Percentiles rank a stretch among this genome's conserved stretches.
Evolutionary conservation across 1,140 invertebrate species (phyloP).

Genomic region (Drosophila murphyi): DNA sequence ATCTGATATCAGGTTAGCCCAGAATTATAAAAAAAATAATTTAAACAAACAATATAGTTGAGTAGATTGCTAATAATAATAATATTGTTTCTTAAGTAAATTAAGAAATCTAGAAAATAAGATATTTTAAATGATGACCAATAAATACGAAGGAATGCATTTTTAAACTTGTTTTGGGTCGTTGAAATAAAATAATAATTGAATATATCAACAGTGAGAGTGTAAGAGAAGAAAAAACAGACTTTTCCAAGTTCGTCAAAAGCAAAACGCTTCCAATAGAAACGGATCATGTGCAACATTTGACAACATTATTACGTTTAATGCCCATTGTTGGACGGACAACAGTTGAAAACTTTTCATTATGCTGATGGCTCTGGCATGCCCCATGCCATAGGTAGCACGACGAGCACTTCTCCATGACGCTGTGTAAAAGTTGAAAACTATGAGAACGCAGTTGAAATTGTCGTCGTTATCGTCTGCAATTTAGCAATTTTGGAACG

Average conservation of each 20-base stretch:
- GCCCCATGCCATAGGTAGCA: constrained; percentile 36
- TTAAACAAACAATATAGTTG: too few species aligned
- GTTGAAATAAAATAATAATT: too few species aligned
- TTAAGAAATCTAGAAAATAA: too few species aligned
- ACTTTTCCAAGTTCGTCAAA: background rate
- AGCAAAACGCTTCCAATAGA: constrained; percentile 3
- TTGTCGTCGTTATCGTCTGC: constrained; percentile 54
- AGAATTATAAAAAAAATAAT: too few species aligned
- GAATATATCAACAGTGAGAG: too few species aligned
- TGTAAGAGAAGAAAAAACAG: background rate
- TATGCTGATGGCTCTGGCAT: constrained; percentile 67
- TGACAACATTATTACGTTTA: constrained; percentile 7
- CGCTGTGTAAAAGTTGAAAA: constrained; percentile 59
- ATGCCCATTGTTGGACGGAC: constrained; percentile 60
- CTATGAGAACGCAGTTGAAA: constrained; percentile 57
- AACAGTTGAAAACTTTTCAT: constrained; percentile 78
- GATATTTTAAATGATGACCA: too few species aligned
- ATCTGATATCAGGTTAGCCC: too few species aligned
- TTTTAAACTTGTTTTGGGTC: too few species aligned
- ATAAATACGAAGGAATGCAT: too few species aligned
- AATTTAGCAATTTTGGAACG: constrained; percentile 58
- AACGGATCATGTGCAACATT: constrained; percentile 13
- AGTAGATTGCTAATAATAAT: too few species aligned
- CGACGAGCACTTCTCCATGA: constrained; percentile 30
- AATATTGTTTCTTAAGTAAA: too few species aligned